These are phyloP conservation scores for Masticophis lateralis DNA, from an alignment of 2,797 vertebrate genomes.

Conservation along the genomic window DNA sequence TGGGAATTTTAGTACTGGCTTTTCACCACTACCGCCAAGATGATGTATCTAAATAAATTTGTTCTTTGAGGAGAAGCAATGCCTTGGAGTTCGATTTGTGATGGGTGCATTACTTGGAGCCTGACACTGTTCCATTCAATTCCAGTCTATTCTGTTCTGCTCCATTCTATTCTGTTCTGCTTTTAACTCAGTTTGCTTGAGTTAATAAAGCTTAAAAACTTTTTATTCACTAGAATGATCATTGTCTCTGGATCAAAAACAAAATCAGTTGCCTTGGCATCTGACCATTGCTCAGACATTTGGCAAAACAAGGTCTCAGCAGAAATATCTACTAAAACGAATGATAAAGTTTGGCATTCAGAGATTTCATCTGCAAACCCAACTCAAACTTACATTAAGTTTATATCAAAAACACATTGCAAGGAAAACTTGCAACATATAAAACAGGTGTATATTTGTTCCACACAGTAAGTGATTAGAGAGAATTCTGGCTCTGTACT, in stretches of 20 bases:
- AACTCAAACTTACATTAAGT: neutral
- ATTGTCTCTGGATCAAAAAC: neutral
- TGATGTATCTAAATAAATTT: too few relatives aligned
- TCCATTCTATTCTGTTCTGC: neutral
- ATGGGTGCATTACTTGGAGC: too few relatives aligned
- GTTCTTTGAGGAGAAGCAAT: too few relatives aligned
- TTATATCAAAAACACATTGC: neutral
- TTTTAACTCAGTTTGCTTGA: neutral
- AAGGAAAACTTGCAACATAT: neutral
- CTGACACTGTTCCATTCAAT: too few relatives aligned
- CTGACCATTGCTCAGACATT: neutral
- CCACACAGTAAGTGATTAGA: too few relatives aligned
- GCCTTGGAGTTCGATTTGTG: too few relatives aligned
- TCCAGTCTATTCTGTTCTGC: too few relatives aligned
- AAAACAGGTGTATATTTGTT: neutral
- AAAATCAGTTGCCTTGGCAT: neutral
- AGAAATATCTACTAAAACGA: neutral
- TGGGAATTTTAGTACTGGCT: too few relatives aligned
- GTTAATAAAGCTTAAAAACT: neutral
- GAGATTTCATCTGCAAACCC: neutral
- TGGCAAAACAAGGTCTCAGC: neutral
- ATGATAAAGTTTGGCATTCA: neutral
- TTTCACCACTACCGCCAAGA: too few relatives aligned
- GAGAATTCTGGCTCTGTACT: neutral
- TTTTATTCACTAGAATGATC: neutral